Evolutionary conservation across 2,113 vertebrate genomes (phyloP), one percentile per base, ranked within the genome.

Genomic region (Serilophus lunatus): DNA sequence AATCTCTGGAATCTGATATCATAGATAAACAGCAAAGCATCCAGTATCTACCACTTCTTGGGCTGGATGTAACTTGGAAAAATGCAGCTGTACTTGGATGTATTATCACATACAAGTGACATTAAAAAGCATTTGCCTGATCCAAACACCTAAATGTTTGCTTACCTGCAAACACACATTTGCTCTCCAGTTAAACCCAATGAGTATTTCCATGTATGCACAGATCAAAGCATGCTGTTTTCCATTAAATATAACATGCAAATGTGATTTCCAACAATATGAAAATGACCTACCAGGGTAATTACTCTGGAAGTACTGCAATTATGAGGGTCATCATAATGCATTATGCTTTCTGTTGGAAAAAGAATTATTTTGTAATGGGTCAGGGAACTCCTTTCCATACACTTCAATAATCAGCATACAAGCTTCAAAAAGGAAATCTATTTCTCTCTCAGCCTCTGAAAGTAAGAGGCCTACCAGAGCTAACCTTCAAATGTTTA

Each of bases 201-300:
- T 42, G 87, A 95, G 26, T 38, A 44, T 69, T 95, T 85, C 59
- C 76, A 87, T 71, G 82, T 12, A 31, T 82, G 54, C 19, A 26
- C 2, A 90, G 57, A 92, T 57, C 81, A 95, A 92, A 96, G 71
- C 20, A 18, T 31, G 38, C 12, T 25, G 12, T 86, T 94, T 88
- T 91, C 88, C 96, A 90, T 97, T 97, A 95, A 95, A 88, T n/a
- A 7, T 29, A 92, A 92, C 63, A 91, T 10, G 54, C 33, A 93
- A 96, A 93, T 86, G 93, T 35, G 42, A 96, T 94, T 94, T 90
- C 59, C 53, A 95, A 92, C 84, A 93, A 83, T 81, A 84, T 42
- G 38, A 96, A 95, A 95, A 93, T 66, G 5, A 97, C 93, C 70
- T 78, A 50, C 53, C 31, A 92, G 18, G 24, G 60, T 83, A 95